Evolutionary conservation across 2,888 invertebrate species (phyloP).

Genomic region (Trissolcus japonicus): DNA sequence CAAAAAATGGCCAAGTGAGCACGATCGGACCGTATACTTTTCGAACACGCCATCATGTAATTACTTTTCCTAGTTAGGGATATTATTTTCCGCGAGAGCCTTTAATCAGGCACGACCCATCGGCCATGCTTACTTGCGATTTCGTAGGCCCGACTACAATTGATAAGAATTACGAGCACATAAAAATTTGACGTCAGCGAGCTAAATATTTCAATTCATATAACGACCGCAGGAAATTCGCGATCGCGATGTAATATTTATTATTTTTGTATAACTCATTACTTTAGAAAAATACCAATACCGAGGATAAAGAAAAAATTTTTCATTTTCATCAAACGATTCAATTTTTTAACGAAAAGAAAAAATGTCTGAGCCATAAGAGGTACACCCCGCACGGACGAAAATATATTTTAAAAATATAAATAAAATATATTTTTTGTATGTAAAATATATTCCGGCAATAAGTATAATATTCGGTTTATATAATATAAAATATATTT

Average conservation of each 20-base stretch:
- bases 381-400: no score
- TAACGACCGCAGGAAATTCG: neutral
- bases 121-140: conserved; percentile 65
- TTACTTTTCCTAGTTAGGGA: conserved; percentile 73
- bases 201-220: conserved; percentile 27
- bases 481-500: no score
- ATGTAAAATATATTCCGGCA: no score
- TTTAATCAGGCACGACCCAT: conserved; percentile 67
- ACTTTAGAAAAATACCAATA: no score
- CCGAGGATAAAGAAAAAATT: neutral
- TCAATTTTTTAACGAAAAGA: no score
- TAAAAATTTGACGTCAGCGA: conserved; percentile 23
- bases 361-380: no score
- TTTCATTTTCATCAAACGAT: neutral
- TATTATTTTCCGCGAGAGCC: conserved; percentile 70
- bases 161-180: conserved; percentile 59
- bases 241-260: neutral
- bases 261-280: no score
- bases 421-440: no score
- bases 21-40: conserved; percentile 57
- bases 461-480: no score
- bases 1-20: conserved; percentile 50
- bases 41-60: conserved; percentile 73
- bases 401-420: no score
- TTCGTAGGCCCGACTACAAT: conserved; percentile 41